A percentile compares a stretch with the other conserved stretches of the same genome.
These are phyloP conservation scores for Fragum whitleyi DNA, from an alignment of 2,888 invertebrate species.

Conservation along the genomic window DNA sequence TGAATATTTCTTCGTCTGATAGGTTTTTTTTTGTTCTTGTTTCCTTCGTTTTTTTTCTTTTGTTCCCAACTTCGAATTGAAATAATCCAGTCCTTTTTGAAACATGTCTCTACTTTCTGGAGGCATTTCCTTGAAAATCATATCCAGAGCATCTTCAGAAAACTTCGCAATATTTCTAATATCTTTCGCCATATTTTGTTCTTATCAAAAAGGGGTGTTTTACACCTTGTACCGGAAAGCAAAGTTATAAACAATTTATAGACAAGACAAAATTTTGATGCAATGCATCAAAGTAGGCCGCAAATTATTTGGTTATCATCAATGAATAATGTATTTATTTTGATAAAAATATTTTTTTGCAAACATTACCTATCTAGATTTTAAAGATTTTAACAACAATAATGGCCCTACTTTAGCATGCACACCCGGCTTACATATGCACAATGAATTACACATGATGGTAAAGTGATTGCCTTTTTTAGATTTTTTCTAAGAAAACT, in stretches of 20 bases:
- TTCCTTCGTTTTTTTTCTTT: slow-evolving; percentile 5
- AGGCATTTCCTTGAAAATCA: slow-evolving; percentile 5
- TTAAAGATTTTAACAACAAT: no score
- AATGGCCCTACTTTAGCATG: no score
- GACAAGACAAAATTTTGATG: no score
- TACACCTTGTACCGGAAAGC: slow-evolving; percentile 13
- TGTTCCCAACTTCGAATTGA: slow-evolving; percentile 5
- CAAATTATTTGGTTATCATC: no score
- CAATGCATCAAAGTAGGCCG: no score
- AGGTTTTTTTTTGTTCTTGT: not conserved
- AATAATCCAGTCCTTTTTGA: not conserved
- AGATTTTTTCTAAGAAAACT: no score
- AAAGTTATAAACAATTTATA: not conserved
- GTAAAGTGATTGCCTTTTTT: no score
- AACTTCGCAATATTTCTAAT: slow-evolving; percentile 22
- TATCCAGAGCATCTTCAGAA: slow-evolving; percentile 16
- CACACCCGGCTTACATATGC: no score
- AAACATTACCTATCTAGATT: no score
- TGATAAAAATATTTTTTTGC: no score
- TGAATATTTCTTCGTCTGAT: slow-evolving; percentile 27
- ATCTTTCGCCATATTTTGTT: slow-evolving; percentile 16
- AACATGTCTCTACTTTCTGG: slow-evolving; percentile 1
- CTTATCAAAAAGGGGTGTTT: slow-evolving; percentile 11
- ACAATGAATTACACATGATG: no score
- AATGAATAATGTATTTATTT: no score